Conservation (phyloP, 2,113 vertebrate genomes). For the Gavialis gangeticus region DNA sequence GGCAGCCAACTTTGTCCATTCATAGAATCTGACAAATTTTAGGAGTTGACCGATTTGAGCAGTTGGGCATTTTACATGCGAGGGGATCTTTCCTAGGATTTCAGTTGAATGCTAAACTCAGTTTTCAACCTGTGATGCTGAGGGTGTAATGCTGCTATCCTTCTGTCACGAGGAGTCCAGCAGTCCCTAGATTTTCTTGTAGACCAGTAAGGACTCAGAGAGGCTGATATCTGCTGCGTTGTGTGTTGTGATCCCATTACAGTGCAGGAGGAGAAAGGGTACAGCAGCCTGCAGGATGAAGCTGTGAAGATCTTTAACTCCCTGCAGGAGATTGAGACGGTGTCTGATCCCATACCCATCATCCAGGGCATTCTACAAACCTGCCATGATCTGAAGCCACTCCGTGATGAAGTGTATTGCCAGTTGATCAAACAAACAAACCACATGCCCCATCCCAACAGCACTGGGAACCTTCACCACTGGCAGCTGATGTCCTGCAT, state of each 20-base stretch:
- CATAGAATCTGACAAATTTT: background rate
- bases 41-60: background rate
- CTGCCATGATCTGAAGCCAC: constrained; percentile 91
- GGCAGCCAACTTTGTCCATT: too few species aligned
- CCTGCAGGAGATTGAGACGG: constrained; percentile 92
- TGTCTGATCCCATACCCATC: constrained; percentile 91
- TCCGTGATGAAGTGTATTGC: constrained; percentile 93
- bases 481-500: constrained; percentile 94
- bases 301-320: constrained; percentile 94
- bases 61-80: background rate
- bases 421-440: constrained; percentile 96
- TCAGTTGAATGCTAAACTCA: background rate
- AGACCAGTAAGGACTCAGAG: background rate
- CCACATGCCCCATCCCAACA: constrained; percentile 92
- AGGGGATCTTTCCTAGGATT: background rate
- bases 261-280: constrained; percentile 92
- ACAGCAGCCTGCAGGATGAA: constrained; percentile 93
- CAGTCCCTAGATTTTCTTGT: background rate
- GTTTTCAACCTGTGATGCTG: background rate
- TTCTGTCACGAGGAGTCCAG: background rate
- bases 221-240: constrained; percentile 22
- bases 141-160: background rate
- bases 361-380: constrained; percentile 95
- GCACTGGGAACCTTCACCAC: constrained; percentile 88
- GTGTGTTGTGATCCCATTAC: constrained; percentile 4